Conservation (phyloP, 2,888 invertebrate species). For the Tenthredo notha region DNA sequence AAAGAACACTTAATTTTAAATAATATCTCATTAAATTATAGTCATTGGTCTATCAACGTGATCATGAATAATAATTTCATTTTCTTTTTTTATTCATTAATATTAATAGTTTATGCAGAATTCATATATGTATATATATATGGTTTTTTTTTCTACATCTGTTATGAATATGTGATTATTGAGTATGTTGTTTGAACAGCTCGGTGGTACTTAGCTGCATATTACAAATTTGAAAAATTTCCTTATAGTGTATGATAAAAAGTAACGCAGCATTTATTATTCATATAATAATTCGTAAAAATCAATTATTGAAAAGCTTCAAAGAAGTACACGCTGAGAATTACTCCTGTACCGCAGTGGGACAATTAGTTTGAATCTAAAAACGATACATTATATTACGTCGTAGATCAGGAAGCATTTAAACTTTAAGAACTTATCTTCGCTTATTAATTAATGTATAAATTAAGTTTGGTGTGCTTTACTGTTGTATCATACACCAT, state of each 20-base stretch:
- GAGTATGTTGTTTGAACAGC: conserved; percentile 37
- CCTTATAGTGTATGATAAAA: conserved; percentile 14
- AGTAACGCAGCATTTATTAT: conserved; percentile 2
- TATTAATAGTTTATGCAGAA: conserved; percentile 43
- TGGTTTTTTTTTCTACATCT: conserved; percentile 1
- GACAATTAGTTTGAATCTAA: not conserved
- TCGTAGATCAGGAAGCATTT: conserved; percentile 22
- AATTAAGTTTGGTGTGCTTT: conserved; percentile 46
- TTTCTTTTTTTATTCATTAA: conserved; percentile 39
- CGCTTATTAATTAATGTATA: not conserved
- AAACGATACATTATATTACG: not conserved
- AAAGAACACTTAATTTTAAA: conserved; percentile 65
- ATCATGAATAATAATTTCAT: conserved; percentile 65
- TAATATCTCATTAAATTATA: conserved; percentile 72
- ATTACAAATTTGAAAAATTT: not conserved
- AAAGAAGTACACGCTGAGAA: not conserved
- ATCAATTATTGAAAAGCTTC: not conserved
- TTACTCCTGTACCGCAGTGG: not conserved
- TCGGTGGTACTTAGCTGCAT: conserved; percentile 29
- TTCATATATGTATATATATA: not conserved
- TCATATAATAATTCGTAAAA: not conserved
- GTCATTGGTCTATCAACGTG: conserved; percentile 75
- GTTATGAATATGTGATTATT: conserved; percentile 31
- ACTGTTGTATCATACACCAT: conserved; percentile 49
- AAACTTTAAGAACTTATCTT: not conserved